Conservation (phyloP, 2,888 invertebrate genomes). For the Diarsia rubi region DNA sequence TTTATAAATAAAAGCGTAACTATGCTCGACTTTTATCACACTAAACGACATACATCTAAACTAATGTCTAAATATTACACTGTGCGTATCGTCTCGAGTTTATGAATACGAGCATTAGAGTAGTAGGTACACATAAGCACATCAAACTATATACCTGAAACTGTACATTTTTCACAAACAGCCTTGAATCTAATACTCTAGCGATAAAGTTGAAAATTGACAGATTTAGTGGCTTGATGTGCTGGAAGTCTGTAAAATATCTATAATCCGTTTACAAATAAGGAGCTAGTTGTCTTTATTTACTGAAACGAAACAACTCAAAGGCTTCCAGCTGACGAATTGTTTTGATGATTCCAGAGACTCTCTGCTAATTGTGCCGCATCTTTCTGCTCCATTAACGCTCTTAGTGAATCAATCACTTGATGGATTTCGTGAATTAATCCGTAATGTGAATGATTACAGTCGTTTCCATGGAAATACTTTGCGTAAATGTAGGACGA, state of each 20-base stretch:
- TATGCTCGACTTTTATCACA: background rate
- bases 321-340: conserved; percentile 47
- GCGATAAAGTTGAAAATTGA: no score
- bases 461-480: conserved; percentile 57
- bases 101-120: background rate
- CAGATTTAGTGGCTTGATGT: no score
- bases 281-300: conserved; percentile 29
- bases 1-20: background rate
- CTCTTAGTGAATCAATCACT: conserved; percentile 65
- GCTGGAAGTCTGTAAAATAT: background rate
- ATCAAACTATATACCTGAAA: no score
- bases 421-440: conserved; percentile 61
- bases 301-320: conserved; percentile 40
- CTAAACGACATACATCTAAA: background rate
- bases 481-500: conserved; percentile 44
- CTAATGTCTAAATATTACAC: background rate
- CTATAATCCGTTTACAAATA: conserved; percentile 9
- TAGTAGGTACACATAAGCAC: background rate
- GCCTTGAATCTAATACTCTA: no score
- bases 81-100: background rate
- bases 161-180: no score
- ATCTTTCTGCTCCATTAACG: conserved; percentile 61
- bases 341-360: conserved; percentile 61
- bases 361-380: conserved; percentile 52
- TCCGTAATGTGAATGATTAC: conserved; percentile 58